Evolutionary conservation across 2,888 invertebrate genomes (phyloP).

Genomic region (Rhingia campestris): DNA sequence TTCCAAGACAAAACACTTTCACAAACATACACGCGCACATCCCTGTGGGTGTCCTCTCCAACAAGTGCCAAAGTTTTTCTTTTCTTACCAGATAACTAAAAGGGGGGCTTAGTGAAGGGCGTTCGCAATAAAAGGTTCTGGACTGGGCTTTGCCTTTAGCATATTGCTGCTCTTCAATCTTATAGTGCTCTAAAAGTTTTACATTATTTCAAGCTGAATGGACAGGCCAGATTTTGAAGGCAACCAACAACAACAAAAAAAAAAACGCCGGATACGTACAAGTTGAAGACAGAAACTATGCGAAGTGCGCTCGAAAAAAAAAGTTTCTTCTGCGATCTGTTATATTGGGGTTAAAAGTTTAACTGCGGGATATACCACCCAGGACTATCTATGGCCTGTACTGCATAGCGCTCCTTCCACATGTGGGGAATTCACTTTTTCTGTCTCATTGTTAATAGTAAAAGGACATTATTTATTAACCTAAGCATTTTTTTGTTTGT

Average conservation of each 20-base stretch:
- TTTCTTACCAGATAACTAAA: slow-evolving; percentile 10
- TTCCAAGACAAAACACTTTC: slow-evolving; percentile 20
- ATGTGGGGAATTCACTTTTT: slow-evolving; percentile 47
- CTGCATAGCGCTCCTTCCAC: slow-evolving; percentile 7
- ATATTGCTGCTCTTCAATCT: slow-evolving; percentile 42
- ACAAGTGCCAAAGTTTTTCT: slow-evolving; percentile 50
- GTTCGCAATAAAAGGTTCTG: slow-evolving; percentile 20
- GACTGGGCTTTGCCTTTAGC: slow-evolving; percentile 23
- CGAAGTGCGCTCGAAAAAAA: slow-evolving; percentile 20
- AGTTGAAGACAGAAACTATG: slow-evolving; percentile 6
- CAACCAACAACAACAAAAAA: background rate
- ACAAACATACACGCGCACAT: slow-evolving; percentile 1
- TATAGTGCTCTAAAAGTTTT: slow-evolving; percentile 45
- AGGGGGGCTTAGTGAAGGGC: background rate
- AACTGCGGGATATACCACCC: background rate
- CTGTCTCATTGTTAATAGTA: slow-evolving; percentile 6
- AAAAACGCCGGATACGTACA: background rate
- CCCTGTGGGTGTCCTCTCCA: slow-evolving; percentile 14
- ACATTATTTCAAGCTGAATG: slow-evolving; percentile 56
- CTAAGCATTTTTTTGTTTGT: slow-evolving; percentile 18
- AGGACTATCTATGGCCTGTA: slow-evolving; percentile 37
- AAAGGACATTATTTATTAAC: slow-evolving; percentile 33
- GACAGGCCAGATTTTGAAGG: slow-evolving; percentile 39
- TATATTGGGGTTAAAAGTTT: slow-evolving; percentile 4
- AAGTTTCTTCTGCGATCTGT: slow-evolving; percentile 11